Conservation (phyloP, 2,113 vertebrate genomes). For the Piaya cayana region DNA sequence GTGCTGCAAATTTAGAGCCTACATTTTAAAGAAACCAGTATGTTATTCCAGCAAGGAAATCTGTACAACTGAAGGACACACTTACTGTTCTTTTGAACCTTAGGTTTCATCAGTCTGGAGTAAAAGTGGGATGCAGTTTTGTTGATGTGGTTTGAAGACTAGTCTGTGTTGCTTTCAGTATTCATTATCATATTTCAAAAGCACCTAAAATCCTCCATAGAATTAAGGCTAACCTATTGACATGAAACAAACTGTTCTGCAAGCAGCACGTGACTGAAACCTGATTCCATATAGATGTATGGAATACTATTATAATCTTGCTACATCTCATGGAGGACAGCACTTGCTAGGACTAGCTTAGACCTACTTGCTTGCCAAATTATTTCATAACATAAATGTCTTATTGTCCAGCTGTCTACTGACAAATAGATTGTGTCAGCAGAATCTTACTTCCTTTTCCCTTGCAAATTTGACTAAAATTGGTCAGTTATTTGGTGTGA, state of each 20-base stretch:
- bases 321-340: background rate
- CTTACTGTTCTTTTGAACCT: background rate
- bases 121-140: background rate
- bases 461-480: background rate
- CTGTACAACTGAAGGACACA: background rate
- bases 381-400: background rate
- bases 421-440: background rate
- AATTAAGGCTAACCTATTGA: background rate
- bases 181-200: background rate
- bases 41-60: background rate
- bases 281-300: background rate
- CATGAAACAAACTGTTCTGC: background rate
- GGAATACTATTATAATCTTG: background rate
- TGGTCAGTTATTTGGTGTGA: background rate
- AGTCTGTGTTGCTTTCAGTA: background rate
- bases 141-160: background rate
- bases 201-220: background rate
- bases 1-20: background rate
- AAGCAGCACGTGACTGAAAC: background rate
- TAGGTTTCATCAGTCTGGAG: background rate
- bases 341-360: background rate
- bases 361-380: background rate
- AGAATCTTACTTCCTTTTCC: background rate
- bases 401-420: conserved; percentile 30
- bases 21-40: background rate